Evolutionary conservation across 2,797 vertebrate genomes (phyloP).

Genomic region (Clarias fuscus): DNA sequence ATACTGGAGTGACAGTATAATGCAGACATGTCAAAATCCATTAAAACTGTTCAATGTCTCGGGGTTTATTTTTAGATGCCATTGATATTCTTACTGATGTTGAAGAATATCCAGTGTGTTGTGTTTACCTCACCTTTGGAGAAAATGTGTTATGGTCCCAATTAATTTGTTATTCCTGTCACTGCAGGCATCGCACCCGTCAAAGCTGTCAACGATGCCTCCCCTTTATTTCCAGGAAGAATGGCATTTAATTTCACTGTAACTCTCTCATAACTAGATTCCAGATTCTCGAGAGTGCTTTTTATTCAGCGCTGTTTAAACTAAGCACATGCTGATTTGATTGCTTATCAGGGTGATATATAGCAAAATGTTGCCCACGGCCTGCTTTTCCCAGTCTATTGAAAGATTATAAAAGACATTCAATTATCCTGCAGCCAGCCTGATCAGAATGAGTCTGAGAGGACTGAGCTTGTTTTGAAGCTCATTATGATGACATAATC

Average conservation of each 20-base stretch:
- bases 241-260: conserved; percentile 85
- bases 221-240: conserved; percentile 79
- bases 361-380: conserved; percentile 68
- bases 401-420: conserved; percentile 76
- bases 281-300: conserved; percentile 68
- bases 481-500: conserved; percentile 71
- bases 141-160: conserved; percentile 98
- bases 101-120: conserved; percentile 99
- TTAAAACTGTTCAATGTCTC: conserved; percentile 99
- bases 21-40: conserved; percentile 99
- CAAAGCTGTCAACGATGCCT: conserved; percentile 91
- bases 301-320: conserved; percentile 72
- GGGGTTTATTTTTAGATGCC: conserved; percentile 99
- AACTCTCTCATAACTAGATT: conserved; percentile 81
- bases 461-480: conserved; percentile 63
- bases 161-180: conserved; percentile 99
- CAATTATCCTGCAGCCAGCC: conserved; percentile 67
- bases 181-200: conserved; percentile 95
- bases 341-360: conserved; percentile 78
- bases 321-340: conserved; percentile 75
- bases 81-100: conserved; percentile 99
- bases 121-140: conserved; percentile 99
- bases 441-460: conserved; percentile 55
- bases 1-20: conserved; percentile 99
- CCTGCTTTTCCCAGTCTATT: conserved; percentile 60